Percentiles rank a stretch among this genome's conserved stretches.
Evolutionary conservation across 2,888 invertebrate genomes (phyloP).

Genomic region (Agonum fuliginosum): DNA sequence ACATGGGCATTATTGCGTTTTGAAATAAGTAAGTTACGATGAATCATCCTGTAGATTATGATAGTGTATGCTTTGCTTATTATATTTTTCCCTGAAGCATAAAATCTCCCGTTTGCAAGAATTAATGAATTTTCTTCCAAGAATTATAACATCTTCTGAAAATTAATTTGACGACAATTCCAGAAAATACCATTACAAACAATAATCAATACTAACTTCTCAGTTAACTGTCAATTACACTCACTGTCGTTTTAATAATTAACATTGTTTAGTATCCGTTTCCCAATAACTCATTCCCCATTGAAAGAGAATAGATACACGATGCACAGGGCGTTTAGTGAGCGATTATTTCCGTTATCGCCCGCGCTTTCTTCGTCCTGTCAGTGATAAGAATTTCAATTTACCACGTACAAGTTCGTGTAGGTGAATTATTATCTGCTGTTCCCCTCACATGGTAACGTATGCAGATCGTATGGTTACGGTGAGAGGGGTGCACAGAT

Average conservation of each 20-base stretch:
- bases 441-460: not conserved
- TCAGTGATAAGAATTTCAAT: slow-evolving; percentile 31
- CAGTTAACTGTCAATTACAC: not conserved
- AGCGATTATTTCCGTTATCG: slow-evolving; percentile 9
- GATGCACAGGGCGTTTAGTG: not conserved
- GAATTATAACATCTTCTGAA: too few relatives aligned
- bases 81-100: too few relatives aligned
- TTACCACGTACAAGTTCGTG: not conserved
- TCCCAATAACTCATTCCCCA: not conserved
- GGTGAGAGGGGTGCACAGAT: not conserved
- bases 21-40: too few relatives aligned
- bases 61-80: too few relatives aligned
- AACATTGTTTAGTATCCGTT: not conserved
- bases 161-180: too few relatives aligned
- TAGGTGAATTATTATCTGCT: not conserved
- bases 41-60: too few relatives aligned
- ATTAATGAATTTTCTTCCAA: too few relatives aligned
- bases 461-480: not conserved
- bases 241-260: not conserved
- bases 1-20: too few relatives aligned
- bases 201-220: too few relatives aligned
- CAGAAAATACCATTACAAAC: too few relatives aligned
- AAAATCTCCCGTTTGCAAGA: too few relatives aligned
- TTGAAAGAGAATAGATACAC: not conserved
- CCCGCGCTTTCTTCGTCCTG: not conserved